Base-by-base conservation (phyloP, 2,797 vertebrate species). In the Thripadectes ignobilis region DNA sequence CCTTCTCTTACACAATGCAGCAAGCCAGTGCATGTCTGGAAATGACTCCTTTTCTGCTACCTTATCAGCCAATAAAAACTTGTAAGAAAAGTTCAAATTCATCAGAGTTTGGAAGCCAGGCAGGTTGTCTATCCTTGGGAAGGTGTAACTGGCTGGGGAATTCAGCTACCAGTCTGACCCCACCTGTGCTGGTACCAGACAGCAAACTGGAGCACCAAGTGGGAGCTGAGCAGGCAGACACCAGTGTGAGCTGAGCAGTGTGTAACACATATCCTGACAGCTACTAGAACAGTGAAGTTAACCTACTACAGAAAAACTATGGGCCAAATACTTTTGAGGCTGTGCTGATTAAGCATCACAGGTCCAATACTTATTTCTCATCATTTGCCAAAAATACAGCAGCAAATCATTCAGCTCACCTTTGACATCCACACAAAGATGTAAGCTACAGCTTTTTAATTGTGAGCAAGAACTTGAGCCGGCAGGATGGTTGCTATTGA, bases 101-200 rank as follows among this genome's bases (percentile, higher is more conserved):
- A 67, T 39, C 67, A 16, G 43, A 6, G 24, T 22, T 12, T 67
- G 76, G 46, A 22, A 67, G 30, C 4, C 61, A 61, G 39, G 41
- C 14, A 55, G 66, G 12, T 46, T 61, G 30, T 27, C 18, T 61
- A 12, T 14, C 30, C 69, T 34, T 9, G 0, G 1, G n/a, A 34
- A 52, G 39, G 29, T 5, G 41, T 1, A 61, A 39, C 26, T 61
- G 22, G 65, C 24, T 45, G 36, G 49, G 32, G 14, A 29, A 43
- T 43, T 0, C 9, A 52, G 39, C 2, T 5, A 52, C 41, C 21
- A 22, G 54, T 30, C 72, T 17, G 61, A 49, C 30, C 65, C 61
- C 24, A 2, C 0, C 13, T 3, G 22, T 8, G 10, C 52, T 2
- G 2, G 38, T 1, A 46, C 24, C 39, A 24, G 55, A 32, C 39